Conservation (phyloP, 2,888 invertebrate species). For the Cybosia mesomella region DNA sequence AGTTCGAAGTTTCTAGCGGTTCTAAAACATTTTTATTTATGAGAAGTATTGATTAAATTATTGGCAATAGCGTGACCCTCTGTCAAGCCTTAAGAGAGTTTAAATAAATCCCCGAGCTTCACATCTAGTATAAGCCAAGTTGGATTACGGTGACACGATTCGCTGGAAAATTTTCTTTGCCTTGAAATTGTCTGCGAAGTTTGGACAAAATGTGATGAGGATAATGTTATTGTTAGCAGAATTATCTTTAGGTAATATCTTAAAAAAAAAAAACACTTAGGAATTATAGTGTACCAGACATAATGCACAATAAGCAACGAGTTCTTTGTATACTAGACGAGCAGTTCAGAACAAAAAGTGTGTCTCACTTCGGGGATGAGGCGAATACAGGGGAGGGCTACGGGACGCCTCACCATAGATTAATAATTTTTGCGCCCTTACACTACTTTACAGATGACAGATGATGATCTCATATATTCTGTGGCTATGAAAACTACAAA, state of each 20-base stretch:
- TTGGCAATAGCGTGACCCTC: constrained; percentile 1
- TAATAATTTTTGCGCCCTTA: too few relatives aligned
- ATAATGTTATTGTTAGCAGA: not conserved
- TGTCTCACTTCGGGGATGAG: too few relatives aligned
- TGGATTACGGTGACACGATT: not conserved
- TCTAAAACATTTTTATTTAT: not conserved
- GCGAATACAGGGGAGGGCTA: too few relatives aligned
- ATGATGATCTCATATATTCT: too few relatives aligned
- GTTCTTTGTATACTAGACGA: too few relatives aligned
- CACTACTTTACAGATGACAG: too few relatives aligned
- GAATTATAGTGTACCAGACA: too few relatives aligned
- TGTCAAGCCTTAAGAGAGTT: not conserved
- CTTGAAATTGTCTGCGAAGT: not conserved
- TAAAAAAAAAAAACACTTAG: not conserved
- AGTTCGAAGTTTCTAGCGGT: too few relatives aligned
- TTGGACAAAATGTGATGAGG: not conserved
- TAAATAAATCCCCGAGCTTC: not conserved
- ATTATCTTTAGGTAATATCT: not conserved
- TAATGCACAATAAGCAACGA: too few relatives aligned
- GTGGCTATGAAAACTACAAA: too few relatives aligned
- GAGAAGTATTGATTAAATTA: not conserved
- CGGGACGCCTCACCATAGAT: too few relatives aligned
- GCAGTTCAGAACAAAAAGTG: too few relatives aligned
- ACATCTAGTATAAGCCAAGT: not conserved
- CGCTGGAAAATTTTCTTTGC: not conserved